Base-by-base conservation (phyloP, 2,113 vertebrate species). In the Callionymus lyra region DNA sequence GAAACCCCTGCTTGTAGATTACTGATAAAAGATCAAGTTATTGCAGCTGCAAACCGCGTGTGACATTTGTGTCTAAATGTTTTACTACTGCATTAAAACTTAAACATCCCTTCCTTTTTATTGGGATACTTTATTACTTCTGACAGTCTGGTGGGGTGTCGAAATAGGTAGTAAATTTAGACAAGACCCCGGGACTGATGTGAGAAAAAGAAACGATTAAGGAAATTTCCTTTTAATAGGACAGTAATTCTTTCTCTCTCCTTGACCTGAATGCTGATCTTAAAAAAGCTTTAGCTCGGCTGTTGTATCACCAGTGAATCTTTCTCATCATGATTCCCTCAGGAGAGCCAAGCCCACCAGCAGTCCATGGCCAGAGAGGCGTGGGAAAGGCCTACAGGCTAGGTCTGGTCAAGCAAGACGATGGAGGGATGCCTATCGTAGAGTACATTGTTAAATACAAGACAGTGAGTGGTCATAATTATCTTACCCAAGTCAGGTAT, bases 381-480 rank as follows among this genome's bases (percentile, higher is more conserved):
- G 84, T 88, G 50, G 94, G 91, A 9, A 95, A 96, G 74, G 91
- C 89, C 47, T 99, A 91, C 79, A 85, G 91, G 57, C 85, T 99
- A 37, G 93, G 89, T 38, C 88, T 98, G 72, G 91, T 90, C 54
- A 97, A 95, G 60, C 95, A 98, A 66, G 95, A 99, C 21, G 95
- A 99, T 15, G 94, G 95, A 43, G 95, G 95, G 9, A 91, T 96
- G 47, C 93, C 95, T 40, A 97, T 99, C 50, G 76, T 98, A 79
- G 92, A 96, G 76, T 99, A 99, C 45, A 93, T 98, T 2, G 85
- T 99, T 52, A 98, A 94, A 76, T 98, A 99, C 38, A 90, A 92
- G 77, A 93, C 90, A 63, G 95, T 99, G 81, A 93, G 92, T 90
- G 53, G 13, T 35, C 34, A n/a, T 35, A n/a, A 6, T 6, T 6